phyloP scores from a whole-genome alignment of 2,113 vertebrate species.

The Nestor notabilis region DNA sequence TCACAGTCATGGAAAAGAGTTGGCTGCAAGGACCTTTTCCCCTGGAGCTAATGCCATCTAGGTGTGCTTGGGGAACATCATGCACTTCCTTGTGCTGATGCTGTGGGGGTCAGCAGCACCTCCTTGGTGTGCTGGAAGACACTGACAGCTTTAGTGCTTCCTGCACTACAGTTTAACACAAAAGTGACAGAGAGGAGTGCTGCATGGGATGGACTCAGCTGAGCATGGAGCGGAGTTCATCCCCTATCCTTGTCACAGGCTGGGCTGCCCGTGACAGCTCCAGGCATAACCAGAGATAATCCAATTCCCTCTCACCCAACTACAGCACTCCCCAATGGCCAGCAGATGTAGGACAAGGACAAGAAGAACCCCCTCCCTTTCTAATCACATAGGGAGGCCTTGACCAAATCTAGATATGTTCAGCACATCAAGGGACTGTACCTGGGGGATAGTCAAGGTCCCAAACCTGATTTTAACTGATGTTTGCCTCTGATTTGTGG shows the following conservation, averaged over 20 bases:
- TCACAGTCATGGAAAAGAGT: rapidly evolving
- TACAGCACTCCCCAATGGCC: neutral
- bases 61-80: neutral
- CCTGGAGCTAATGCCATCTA: too few species aligned
- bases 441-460: neutral
- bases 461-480: neutral
- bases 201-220: rapidly evolving
- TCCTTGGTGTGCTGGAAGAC: neutral
- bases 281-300: neutral
- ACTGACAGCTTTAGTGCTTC: neutral
- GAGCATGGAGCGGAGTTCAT: neutral
- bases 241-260: rapidly evolving
- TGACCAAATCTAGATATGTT: neutral
- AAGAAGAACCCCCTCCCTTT: neutral
- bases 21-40: neutral
- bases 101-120: rapidly evolving
- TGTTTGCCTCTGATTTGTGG: neutral
- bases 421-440: neutral
- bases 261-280: neutral
- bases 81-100: rapidly evolving
- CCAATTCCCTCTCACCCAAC: neutral
- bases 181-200: neutral
- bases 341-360: neutral
- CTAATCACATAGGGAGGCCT: rapidly evolving
- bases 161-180: neutral